phyloP scores from a whole-genome alignment of 2,888 invertebrate species.

The Cataglyphis livida region DNA sequence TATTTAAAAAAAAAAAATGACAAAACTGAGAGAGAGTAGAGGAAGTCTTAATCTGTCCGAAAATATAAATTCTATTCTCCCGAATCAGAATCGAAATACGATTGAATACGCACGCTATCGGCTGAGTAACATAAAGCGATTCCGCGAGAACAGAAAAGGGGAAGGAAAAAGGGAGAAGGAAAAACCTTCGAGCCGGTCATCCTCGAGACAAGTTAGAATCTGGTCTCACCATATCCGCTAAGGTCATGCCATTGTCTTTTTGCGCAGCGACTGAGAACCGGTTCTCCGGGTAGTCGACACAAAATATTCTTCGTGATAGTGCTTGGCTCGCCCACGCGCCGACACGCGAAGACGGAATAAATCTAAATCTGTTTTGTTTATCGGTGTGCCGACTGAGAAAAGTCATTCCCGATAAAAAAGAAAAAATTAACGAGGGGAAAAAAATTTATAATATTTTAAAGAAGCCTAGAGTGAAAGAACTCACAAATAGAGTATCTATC shows the following conservation, averaged over 20 bases:
- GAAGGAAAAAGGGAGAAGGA: conserved; percentile 51
- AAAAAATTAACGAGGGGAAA: not conserved
- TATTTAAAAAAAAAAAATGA: not conserved
- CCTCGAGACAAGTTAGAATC: conserved; percentile 75
- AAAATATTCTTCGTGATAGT: conserved; percentile 39
- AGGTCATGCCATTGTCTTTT: conserved; percentile 81
- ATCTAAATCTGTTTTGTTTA: not conserved
- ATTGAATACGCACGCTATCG: not conserved
- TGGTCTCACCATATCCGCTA: conserved; percentile 82
- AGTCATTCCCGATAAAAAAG: not conserved
- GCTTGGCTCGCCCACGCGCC: conserved; percentile 67
- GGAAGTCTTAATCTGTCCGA: not conserved
- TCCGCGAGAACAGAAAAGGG: conserved; percentile 33
- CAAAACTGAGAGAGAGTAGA: not conserved
- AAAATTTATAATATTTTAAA: not conserved
- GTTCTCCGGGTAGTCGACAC: conserved; percentile 59
- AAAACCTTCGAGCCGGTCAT: conserved; percentile 60
- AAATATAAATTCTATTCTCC: not conserved
- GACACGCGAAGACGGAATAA: not conserved
- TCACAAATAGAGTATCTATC: not conserved
- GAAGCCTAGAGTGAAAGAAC: not conserved
- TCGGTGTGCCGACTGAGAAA: conserved; percentile 1
- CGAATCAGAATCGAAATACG: not conserved
- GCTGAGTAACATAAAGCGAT: conserved; percentile 10
- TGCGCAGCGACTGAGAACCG: conserved; percentile 68